A percentile compares a stretch with the other conserved stretches of the same genome.
These are phyloP conservation scores for Conomelus anceps DNA, from an alignment of 2,888 invertebrate species.

Conservation along the genomic window DNA sequence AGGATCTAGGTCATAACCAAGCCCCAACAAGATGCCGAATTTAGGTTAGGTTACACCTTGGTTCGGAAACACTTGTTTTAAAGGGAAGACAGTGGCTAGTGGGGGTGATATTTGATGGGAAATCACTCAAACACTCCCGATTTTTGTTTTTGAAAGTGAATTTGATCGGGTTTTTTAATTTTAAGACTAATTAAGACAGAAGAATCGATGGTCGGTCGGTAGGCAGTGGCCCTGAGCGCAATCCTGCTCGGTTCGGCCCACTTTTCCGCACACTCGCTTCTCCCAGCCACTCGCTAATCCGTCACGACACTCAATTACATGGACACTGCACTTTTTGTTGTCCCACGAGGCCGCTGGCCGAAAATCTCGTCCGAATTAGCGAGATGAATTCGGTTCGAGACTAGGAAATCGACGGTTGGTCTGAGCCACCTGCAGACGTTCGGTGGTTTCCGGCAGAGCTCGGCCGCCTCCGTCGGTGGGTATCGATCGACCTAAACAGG, in stretches of 20 bases:
- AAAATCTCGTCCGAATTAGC: background rate
- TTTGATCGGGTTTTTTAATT: background rate
- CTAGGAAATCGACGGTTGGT: background rate
- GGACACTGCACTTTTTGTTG: background rate
- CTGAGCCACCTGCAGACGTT: background rate
- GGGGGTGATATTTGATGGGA: background rate
- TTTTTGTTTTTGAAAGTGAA: background rate
- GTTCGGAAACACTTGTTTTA: background rate
- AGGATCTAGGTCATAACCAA: background rate
- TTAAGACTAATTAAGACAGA: background rate
- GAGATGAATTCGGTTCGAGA: background rate
- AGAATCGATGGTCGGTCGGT: background rate
- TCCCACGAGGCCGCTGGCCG: background rate
- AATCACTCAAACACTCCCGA: background rate
- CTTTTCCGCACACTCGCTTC: background rate
- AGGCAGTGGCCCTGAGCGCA: background rate
- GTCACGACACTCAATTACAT: background rate
- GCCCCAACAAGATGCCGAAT: background rate
- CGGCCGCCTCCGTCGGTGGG: background rate
- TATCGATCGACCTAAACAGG: background rate
- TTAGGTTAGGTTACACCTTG: background rate
- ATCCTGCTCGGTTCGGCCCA: background rate
- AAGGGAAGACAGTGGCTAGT: background rate
- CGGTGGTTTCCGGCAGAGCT: background rate
- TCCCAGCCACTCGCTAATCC: background rate